Evolutionary conservation across 2,888 invertebrate species (phyloP).

Genomic region (Mesorhabditis belari): DNA sequence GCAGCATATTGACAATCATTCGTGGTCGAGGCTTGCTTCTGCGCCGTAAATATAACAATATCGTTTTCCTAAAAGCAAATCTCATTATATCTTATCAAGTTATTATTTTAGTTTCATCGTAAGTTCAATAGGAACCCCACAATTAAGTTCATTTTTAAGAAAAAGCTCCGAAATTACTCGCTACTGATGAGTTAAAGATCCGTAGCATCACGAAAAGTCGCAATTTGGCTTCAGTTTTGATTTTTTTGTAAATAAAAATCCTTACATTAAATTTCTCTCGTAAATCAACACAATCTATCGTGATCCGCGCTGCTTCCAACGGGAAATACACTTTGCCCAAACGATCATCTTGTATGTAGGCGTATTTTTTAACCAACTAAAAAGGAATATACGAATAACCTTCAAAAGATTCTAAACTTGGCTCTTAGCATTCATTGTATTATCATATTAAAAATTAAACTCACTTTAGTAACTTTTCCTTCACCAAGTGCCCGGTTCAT

Average conservation of each 20-base stretch:
- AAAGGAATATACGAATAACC: not conserved
- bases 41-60: constrained; percentile 29
- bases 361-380: constrained; percentile 16
- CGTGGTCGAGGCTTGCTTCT: constrained; percentile 14
- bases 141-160: not conserved
- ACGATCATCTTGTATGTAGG: constrained; percentile 22
- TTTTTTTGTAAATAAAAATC: too few species aligned
- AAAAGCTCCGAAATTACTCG: too few species aligned
- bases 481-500: constrained; percentile 6
- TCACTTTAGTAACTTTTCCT: constrained; percentile 5
- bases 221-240: too few species aligned
- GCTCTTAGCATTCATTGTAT: not conserved
- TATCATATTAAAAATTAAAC: constrained; percentile 3
- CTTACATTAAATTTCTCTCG: constrained; percentile 24
- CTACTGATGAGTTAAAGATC: too few species aligned
- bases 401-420: not conserved
- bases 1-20: constrained; percentile 16
- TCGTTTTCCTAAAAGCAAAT: constrained; percentile 26
- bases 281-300: constrained; percentile 20
- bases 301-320: constrained; percentile 17
- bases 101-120: not conserved
- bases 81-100: not conserved
- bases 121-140: not conserved
- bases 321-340: constrained; percentile 31
- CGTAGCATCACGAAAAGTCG: too few species aligned